Evolutionary conservation across 2,113 vertebrate species (phyloP), one percentile per base, ranked within the genome.

Genomic region (Anoura caudifer): DNA sequence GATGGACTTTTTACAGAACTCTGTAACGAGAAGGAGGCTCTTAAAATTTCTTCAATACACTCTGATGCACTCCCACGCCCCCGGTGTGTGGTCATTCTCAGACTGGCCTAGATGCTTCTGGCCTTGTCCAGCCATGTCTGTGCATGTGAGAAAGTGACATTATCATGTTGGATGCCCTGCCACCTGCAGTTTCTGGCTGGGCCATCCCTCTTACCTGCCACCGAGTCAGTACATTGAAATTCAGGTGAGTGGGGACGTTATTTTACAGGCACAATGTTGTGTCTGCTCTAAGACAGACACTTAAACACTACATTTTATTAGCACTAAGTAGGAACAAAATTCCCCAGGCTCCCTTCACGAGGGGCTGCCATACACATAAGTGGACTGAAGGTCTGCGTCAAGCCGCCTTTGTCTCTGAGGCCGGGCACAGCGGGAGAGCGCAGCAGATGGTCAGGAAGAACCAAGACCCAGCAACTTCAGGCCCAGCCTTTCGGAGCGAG

Each of bases 281-380:
- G 20, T 93, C 11, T 72, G 12, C 61, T 77, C 43, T 52, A 59
- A 81, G 2, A 5, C 13, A 72, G 70, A 82, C 63, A n/a, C 61
- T 92, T 70, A 47, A 4, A 72, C 31, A 80, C 31, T 45, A 73
- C 86, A 69, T 75, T 88, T 79, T 54, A 72, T 72, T 73, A 28
- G 11, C 26, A n/a, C 24, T 56, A 16, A 72, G 36, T 33, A 31
- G 73, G 47, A 59, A 63, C 67, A 26, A 8, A 31, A 45, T 65
- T 88, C 77, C 92, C 36, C 36, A 63, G 79, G 2, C 36, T 50
- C 24, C 1, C n/a, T 70, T 87, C 50, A 10, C 0, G 3, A 28
- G 0, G 1, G 24, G 31, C 88, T 94, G 20, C 75, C 16, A 19
- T 20, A 50, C 43, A 26, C 12, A 7, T 1, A 9, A 3, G 63